A percentile compares a stretch with the other conserved stretches of the same genome.
phyloP scores from a whole-genome alignment of 2,797 vertebrate genomes.

The Crocidura indochinensis region DNA sequence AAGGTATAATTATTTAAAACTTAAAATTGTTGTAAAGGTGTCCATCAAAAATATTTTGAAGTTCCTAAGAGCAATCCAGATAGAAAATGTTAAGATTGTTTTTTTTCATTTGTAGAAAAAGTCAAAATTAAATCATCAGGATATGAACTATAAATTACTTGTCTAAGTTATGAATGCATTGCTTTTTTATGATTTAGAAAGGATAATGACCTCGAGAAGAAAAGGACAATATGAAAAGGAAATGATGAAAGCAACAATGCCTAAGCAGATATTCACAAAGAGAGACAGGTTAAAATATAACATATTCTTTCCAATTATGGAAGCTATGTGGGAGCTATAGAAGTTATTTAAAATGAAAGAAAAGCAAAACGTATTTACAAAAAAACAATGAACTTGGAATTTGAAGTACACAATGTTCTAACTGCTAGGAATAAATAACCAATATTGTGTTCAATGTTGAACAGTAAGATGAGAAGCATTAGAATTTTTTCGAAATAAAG shows the following conservation, averaged over 20 bases:
- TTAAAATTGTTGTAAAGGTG: conserved; percentile 21
- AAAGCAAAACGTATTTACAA: conserved; percentile 21
- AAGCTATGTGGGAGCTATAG: not conserved
- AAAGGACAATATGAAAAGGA: conserved; percentile 59
- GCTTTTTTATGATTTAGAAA: conserved; percentile 55
- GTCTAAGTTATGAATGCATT: conserved; percentile 32
- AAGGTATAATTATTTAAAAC: not conserved
- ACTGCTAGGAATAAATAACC: conserved; percentile 36
- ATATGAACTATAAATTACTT: conserved; percentile 22
- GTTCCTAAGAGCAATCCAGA: not conserved
- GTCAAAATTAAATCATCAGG: conserved; percentile 22
- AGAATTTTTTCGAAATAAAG: conserved; percentile 47
- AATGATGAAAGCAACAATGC: conserved; percentile 13
- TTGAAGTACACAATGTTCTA: conserved; percentile 62
- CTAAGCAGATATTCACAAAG: conserved; percentile 32
- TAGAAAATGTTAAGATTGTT: conserved; percentile 11
- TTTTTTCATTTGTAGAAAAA: conserved; percentile 7
- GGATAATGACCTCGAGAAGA: conserved; percentile 15
- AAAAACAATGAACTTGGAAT: conserved; percentile 34
- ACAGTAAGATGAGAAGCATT: not conserved
- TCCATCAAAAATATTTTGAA: conserved; percentile 53
- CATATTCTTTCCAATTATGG: conserved; percentile 5
- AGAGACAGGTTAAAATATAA: conserved; percentile 60
- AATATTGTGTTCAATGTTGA: not conserved
- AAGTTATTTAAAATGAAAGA: conserved; percentile 30